Base-by-base conservation (phyloP, 2,113 vertebrate species). In the Sardina pilchardus region DNA sequence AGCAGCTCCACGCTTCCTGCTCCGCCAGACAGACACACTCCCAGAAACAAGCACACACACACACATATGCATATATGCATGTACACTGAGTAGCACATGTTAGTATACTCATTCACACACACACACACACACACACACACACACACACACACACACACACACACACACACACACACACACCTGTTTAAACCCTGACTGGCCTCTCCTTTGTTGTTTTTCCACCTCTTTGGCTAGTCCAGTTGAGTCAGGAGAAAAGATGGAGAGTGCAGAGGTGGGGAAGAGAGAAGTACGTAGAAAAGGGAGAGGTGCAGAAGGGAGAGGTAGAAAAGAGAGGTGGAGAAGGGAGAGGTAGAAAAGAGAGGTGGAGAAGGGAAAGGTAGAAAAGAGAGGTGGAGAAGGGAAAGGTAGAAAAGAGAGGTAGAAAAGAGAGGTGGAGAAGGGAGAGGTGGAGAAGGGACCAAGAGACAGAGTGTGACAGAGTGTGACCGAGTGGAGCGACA, bases 11-110 rank as follows among this genome's bases (percentile, higher is more conserved):
- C 10, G 26, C 26, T 71, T 67, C 80, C 44, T 59, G 45, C 36
- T 85, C 39, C 81, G 30, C 78, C 80, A 85, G 85, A 56, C 81
- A 85, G 50, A 78, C 78, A 43, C 12, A 34, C 43, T 47, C 24
- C n/a, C 59, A 67, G 24, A 67, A 6, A 67, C 7, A 21, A 59
- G 21, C 48, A 6, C 16, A 63, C 56, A 39, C 80, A 42, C 34
- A 71, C 82, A 50, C n/a, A 75, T 71, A 63, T 24, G 39, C 81
- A 67, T 14, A 75, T 16, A 82, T 9, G 4, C 80, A 44, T 17
- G 19, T 21, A 71, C 59, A 75, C 16, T 39, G 39, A 2, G 39
- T 39, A 39, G 39, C 39, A 83, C 30, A 10, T 7, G 34, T 8
- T n/a, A 6, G 16, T 63, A 53, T 9, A 82, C 44, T n/a, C 34